Evolutionary conservation across 2,888 invertebrate species (phyloP), one percentile per base, ranked within the genome.

Genomic region (Drosophila infuscata): DNA sequence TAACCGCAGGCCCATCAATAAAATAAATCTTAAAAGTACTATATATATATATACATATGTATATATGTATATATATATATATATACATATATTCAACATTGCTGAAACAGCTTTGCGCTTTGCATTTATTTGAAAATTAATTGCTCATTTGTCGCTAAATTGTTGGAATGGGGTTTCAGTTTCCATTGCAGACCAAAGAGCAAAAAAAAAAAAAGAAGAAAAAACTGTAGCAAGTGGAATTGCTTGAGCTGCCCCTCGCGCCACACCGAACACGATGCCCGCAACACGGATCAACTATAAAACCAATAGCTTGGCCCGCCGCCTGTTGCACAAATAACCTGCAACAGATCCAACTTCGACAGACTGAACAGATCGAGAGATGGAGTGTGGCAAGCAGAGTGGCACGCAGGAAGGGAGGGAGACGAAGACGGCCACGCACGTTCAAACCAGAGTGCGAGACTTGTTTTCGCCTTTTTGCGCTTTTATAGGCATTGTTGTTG

Each of bases 91-190:
- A 32, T 25, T 62, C 30, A 38, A 62, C 46, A 69, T 72, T 49
- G 49, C 38, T 46, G 33, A 51, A 20, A 32, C 46, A 17, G 33
- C n/a, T 74, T 69, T 64, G 65, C 43, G 48, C 71, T 79, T 87
- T 87, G 86, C 88, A 83, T 91, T 91, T 91, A 90, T 91, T 91
- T 88, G 89, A 91, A 91, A 91, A 91, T 91, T 91, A 91, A 91
- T 91, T 91, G 91, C 91, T 91, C 91, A 91, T 91, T 91, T 91
- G 91, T 92, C 86, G 89, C 91, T 86, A 91, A 91, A 91, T 91
- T 91, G 91, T 82, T 82, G 85, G 91, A 90, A 91, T 91, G 87
- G 88, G 91, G 90, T 88, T 91, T 91, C 90, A 83, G 80, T 86
- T 83, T 82, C 85, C 88, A 82, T 70, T 85, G 88, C 86, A 68